Conservation (phyloP, 2,888 invertebrate genomes). For the Conops quadrifasciatus region DNA sequence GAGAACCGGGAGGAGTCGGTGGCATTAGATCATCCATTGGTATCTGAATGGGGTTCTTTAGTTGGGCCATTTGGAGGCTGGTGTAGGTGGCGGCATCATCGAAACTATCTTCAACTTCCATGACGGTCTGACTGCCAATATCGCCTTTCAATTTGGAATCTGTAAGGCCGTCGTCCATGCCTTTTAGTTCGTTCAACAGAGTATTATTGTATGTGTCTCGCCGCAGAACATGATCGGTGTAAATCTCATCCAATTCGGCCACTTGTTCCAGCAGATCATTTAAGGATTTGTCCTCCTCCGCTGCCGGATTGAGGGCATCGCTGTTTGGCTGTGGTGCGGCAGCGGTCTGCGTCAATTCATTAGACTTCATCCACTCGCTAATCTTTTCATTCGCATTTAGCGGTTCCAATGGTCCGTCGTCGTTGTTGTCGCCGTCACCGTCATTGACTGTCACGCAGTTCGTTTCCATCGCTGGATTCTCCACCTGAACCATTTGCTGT, state of each 20-base stretch:
- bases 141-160: constrained; percentile 39
- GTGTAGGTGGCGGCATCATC: constrained; percentile 84
- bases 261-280: constrained; percentile 80
- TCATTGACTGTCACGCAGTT: neutral
- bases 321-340: neutral
- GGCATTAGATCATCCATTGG: constrained; percentile 70
- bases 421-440: constrained; percentile 34
- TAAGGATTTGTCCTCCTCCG: constrained; percentile 71
- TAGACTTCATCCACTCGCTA: constrained; percentile 63
- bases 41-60: constrained; percentile 82
- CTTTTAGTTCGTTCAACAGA: constrained; percentile 57
- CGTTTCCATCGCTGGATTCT: constrained; percentile 41
- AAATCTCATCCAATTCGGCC: constrained; percentile 83
- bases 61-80: constrained; percentile 81
- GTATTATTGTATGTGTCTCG: constrained; percentile 66
- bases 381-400: constrained; percentile 60
- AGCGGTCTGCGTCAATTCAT: constrained; percentile 50
- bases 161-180: constrained; percentile 50
- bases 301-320: constrained; percentile 23
- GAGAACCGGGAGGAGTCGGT: constrained; percentile 60
- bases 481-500: constrained; percentile 49
- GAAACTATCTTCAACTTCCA: constrained; percentile 73
- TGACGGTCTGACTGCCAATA: constrained; percentile 43
- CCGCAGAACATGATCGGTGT: constrained; percentile 76
- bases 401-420: constrained; percentile 44